Evolutionary conservation across 2,888 invertebrate genomes (phyloP).

Genomic region (Nephrotoma guestfalica): DNA sequence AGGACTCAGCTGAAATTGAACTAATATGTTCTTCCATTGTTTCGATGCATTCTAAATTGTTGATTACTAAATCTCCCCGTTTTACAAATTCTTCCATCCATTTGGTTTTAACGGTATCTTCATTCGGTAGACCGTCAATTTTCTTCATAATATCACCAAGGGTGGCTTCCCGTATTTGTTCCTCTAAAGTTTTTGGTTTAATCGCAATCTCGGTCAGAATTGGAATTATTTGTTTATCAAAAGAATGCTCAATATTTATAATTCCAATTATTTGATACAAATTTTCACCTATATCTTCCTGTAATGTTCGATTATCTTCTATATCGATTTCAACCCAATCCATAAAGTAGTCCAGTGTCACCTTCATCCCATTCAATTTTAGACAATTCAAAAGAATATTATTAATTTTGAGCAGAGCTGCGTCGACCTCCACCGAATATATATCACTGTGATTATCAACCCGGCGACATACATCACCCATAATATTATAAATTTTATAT

Average conservation of each 20-base stretch:
- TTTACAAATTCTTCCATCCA: conserved; percentile 21
- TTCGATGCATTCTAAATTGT: conserved; percentile 23
- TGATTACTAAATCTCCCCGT: conserved; percentile 16
- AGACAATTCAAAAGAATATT: conserved; percentile 19
- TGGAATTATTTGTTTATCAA: conserved; percentile 19
- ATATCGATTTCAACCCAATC: conserved; percentile 24
- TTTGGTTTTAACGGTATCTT: conserved; percentile 12
- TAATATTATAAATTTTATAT: conserved; percentile 16
- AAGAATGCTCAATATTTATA: conserved; percentile 16
- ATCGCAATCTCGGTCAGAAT: conserved; percentile 20
- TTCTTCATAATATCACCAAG: conserved; percentile 18
- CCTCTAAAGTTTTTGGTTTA: conserved; percentile 19
- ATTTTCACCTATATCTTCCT: conserved; percentile 19
- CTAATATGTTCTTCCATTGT: conserved; percentile 18
- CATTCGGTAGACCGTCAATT: conserved; percentile 8
- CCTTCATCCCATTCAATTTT: conserved; percentile 21
- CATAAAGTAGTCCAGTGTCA: conserved; percentile 22
- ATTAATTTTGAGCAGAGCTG: conserved; percentile 14
- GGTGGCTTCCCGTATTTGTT: conserved; percentile 17
- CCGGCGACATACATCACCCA: conserved; percentile 12
- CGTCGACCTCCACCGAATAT: background rate
- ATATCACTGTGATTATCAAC: conserved; percentile 7
- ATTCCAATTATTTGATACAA: conserved; percentile 19
- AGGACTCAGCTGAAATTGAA: conserved; percentile 13
- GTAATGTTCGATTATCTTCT: conserved; percentile 17